A percentile compares a stretch with the other conserved stretches of the same genome.
Evolutionary conservation across 2,888 invertebrate genomes (phyloP).

Genomic region (Hemithea aestivaria): DNA sequence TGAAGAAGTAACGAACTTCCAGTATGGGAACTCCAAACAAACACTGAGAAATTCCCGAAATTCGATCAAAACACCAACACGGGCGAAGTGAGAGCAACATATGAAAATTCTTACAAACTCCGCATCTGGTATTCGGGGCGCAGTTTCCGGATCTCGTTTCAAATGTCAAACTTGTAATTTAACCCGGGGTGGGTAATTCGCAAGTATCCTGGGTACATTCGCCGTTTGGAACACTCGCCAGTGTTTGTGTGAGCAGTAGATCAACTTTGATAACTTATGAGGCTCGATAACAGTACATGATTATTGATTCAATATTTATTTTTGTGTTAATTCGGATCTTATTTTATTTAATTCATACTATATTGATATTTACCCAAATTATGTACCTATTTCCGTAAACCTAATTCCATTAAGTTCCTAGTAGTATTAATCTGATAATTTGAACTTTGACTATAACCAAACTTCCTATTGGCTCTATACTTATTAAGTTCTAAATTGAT

Average conservation of each 20-base stretch:
- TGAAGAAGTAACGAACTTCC: not conserved
- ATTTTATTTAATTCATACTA: too few relatives aligned
- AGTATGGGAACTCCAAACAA: conserved; percentile 11
- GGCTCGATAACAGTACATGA: too few relatives aligned
- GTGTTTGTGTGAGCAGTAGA: not conserved
- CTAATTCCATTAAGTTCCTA: too few relatives aligned
- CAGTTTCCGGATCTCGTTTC: conserved; percentile 18
- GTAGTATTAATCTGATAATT: too few relatives aligned
- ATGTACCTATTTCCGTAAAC: too few relatives aligned
- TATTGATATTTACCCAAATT: too few relatives aligned
- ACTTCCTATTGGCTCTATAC: too few relatives aligned
- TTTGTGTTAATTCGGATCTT: too few relatives aligned
- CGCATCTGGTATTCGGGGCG: conserved; percentile 18
- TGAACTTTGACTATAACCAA: too few relatives aligned
- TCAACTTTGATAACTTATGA: too few relatives aligned
- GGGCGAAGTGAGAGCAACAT: conserved; percentile 8
- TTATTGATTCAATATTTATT: too few relatives aligned
- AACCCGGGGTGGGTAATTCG: conserved; percentile 19
- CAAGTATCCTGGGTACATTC: conserved; percentile 14
- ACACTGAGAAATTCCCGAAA: conserved; percentile 9
- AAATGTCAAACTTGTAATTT: conserved; percentile 25
- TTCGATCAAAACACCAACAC: conserved; percentile 14
- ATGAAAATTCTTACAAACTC: conserved; percentile 10
- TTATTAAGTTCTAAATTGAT: too few relatives aligned
- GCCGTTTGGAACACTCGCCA: conserved; percentile 7